Evolutionary conservation across 2,888 invertebrate species (phyloP).

Genomic region (Melanostoma scalare): DNA sequence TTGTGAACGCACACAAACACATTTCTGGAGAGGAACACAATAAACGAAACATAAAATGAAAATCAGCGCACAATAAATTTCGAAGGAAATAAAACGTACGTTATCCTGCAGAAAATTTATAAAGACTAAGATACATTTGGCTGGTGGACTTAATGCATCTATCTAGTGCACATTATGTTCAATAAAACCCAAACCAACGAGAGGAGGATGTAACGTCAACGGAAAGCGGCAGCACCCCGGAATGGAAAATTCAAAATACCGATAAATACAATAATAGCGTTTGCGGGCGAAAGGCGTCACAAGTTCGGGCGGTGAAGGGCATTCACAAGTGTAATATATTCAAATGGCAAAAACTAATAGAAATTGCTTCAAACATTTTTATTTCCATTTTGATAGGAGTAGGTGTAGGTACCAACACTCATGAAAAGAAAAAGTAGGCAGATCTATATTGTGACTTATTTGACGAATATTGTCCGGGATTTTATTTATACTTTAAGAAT

Average conservation of each 20-base stretch:
- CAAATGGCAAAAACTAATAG: slow-evolving; percentile 39
- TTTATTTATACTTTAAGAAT: slow-evolving; percentile 18
- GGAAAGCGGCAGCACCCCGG: slow-evolving; percentile 65
- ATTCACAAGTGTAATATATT: slow-evolving; percentile 56
- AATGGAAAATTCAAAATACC: slow-evolving; percentile 54
- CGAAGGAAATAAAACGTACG: slow-evolving; percentile 42
- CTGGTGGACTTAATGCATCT: slow-evolving; percentile 59
- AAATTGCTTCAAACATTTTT: slow-evolving; percentile 59
- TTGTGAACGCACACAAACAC: slow-evolving; percentile 60
- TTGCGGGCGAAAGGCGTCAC: slow-evolving; percentile 67
- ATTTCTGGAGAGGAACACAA: slow-evolving; percentile 49
- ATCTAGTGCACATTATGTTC: slow-evolving; percentile 56
- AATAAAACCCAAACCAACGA: slow-evolving; percentile 55
- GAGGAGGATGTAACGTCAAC: slow-evolving; percentile 58
- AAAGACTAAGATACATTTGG: slow-evolving; percentile 48
- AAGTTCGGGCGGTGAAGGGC: slow-evolving; percentile 67
- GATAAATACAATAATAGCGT: slow-evolving; percentile 67
- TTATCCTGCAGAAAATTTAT: slow-evolving; percentile 57
- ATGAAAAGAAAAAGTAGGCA: slow-evolving; percentile 31
- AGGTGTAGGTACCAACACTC: slow-evolving; percentile 25
- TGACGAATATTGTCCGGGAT: slow-evolving; percentile 24
- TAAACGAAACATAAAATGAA: slow-evolving; percentile 26
- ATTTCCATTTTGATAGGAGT: slow-evolving; percentile 13
- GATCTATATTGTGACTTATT: slow-evolving; percentile 49
- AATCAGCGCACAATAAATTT: slow-evolving; percentile 64